Base-by-base conservation (phyloP, 2,797 vertebrate species). In the Emydoidea blandingii region DNA sequence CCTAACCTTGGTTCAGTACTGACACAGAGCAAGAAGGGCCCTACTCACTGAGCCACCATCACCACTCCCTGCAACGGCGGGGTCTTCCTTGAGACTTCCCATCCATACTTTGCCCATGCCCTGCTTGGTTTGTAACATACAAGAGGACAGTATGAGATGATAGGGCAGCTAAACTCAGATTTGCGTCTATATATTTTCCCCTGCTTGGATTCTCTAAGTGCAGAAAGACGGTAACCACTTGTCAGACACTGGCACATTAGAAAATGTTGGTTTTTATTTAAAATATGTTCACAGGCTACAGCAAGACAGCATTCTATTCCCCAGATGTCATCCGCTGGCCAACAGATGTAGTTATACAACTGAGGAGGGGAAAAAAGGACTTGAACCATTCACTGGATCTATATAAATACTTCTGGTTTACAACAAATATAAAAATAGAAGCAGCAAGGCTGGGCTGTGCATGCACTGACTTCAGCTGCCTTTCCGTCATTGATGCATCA, bases 221-320 rank as follows among this genome's bases (percentile, higher is more conserved):
- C 44, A 18, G 14, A 49, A 76, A 47, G 10, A 0, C 18, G 12
- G 82, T 87, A 82, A 93, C 2, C 6, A 88, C n/a, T 56, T 87
- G 85, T 72, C 83, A 95, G 37, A 86, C 52, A 80, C 52, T 5
- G 2, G 50, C 1, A 12, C 79, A 89, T 81, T 97, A 98, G 92
- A 97, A 98, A 98, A 98, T 93, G 53, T 84, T 74, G 41, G 52
- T 1, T 97, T 94, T 98, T 97, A 97, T 97, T 96, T 95, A 95
- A 93, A 97, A 97, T 91, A 86, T 27, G 0, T 97, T 94, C 89
- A 7, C 52, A 93, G 95, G 90, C 80, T 0, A 0, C 87, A 94
- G 84, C 0, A 52, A 6, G 93, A 82, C 34, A 85, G 72, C 3
- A 0, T 89, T 87, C 94, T 89, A 81, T 78, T 90, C 90, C 92